Percentiles rank a stretch among this genome's conserved stretches.
phyloP scores from a whole-genome alignment of 2,888 invertebrate species.

The Thecocarcelia acutangulata region DNA sequence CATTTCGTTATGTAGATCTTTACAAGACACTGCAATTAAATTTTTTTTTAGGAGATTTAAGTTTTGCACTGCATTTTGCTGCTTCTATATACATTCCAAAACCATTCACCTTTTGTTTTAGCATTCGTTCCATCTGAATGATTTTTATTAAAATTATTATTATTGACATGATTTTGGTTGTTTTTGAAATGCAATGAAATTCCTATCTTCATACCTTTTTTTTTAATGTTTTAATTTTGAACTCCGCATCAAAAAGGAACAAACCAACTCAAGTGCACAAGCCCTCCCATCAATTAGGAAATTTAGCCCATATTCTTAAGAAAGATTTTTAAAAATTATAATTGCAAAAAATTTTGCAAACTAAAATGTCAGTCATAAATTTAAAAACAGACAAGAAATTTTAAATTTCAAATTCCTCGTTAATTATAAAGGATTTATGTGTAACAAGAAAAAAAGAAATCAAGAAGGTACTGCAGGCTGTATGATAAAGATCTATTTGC shows the following conservation, averaged over 20 bases:
- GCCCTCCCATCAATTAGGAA: conserved; percentile 62
- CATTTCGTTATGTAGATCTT: too few relatives aligned
- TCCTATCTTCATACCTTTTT: conserved; percentile 8
- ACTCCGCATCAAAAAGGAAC: neutral
- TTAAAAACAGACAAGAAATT: conserved; percentile 45
- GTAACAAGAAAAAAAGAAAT: neutral
- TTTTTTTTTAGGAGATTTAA: too few relatives aligned
- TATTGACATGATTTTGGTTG: too few relatives aligned
- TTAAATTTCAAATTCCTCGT: conserved; percentile 39
- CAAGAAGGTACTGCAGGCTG: conserved; percentile 6
- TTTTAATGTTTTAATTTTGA: neutral
- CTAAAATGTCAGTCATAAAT: conserved; percentile 54
- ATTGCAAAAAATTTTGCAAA: conserved; percentile 33
- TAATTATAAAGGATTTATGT: conserved; percentile 50
- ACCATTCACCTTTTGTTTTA: too few relatives aligned
- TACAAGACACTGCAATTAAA: too few relatives aligned
- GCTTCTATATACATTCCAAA: too few relatives aligned
- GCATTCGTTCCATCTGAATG: conserved; percentile 14
- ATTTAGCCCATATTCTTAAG: conserved; percentile 1
- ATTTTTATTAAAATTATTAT: neutral
- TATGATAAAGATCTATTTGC: neutral
- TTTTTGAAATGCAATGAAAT: conserved; percentile 11
- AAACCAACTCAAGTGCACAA: conserved; percentile 59
- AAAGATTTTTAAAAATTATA: conserved; percentile 2
- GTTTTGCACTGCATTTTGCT: too few relatives aligned